phyloP scores from a whole-genome alignment of 92 coral and sea anemone genomes.

The Umimayanthus kanabou region DNA sequence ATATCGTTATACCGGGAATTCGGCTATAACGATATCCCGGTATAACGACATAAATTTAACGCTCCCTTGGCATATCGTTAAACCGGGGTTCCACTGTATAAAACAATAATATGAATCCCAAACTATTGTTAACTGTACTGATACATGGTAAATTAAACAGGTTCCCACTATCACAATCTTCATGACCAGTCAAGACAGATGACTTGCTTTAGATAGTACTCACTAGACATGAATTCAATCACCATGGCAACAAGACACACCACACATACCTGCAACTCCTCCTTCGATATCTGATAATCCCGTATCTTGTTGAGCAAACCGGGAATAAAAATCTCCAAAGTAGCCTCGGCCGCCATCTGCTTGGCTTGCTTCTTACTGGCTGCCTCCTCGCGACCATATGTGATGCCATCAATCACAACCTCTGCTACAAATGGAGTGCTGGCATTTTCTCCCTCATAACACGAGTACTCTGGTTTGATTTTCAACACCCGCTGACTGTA shows the following conservation, averaged over 20 bases:
- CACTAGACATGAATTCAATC: background rate
- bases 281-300: slow-evolving; percentile 71
- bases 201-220: no score
- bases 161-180: background rate
- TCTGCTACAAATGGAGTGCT: slow-evolving; percentile 84
- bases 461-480: slow-evolving; percentile 75
- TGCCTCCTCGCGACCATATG: slow-evolving; percentile 79
- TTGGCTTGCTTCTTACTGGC: slow-evolving; percentile 89
- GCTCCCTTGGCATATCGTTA: no score
- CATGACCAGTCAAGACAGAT: background rate
- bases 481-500: slow-evolving; percentile 78
- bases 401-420: slow-evolving; percentile 80
- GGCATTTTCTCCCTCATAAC: slow-evolving; percentile 77
- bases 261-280: slow-evolving; percentile 72
- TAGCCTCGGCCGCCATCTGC: slow-evolving; percentile 86
- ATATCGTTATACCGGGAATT: no score
- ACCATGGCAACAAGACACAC: background rate
- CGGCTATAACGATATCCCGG: no score
- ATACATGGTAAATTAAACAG: no score
- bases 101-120: no score
- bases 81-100: no score
- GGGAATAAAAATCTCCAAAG: slow-evolving; percentile 84
- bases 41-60: no score
- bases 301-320: slow-evolving; percentile 67
- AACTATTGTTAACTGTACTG: no score